phyloP scores from a whole-genome alignment of 2,888 invertebrate species.

The Ophion ellenae region DNA sequence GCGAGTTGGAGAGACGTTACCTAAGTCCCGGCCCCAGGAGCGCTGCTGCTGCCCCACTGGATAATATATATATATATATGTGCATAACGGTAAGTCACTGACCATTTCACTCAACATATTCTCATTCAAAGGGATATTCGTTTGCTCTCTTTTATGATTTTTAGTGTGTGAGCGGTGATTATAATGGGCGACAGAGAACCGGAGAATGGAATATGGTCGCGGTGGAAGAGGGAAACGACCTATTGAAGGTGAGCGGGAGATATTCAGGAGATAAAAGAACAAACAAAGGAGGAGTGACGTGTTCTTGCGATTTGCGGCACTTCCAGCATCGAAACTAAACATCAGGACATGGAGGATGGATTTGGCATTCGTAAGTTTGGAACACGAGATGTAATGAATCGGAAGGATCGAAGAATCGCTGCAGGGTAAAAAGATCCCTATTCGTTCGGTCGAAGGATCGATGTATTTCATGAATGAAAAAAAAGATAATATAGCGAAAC shows the following conservation, averaged over 20 bases:
- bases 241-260: neutral
- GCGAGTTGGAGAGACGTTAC: conserved; percentile 84
- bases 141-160: conserved; percentile 15
- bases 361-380: conserved; percentile 26
- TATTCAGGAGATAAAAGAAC: conserved; percentile 6
- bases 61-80: conserved; percentile 79
- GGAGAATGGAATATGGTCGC: conserved; percentile 18
- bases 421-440: neutral
- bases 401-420: neutral
- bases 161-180: neutral
- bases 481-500: conserved; percentile 45
- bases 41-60: conserved; percentile 87
- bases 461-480: conserved; percentile 11
- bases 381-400: neutral
- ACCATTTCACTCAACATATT: conserved; percentile 76
- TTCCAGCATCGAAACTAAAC: conserved; percentile 28
- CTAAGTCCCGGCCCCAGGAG: conserved; percentile 87
- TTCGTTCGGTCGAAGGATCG: neutral
- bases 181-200: neutral
- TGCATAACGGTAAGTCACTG: conserved; percentile 81
- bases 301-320: conserved; percentile 71
- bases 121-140: conserved; percentile 56
- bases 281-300: conserved; percentile 4
- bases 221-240: conserved; percentile 46
- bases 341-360: conserved; percentile 32